A percentile compares a stretch with the other conserved stretches of the same genome.
Conservation (phyloP, 1,140 invertebrate species). For the Atta colombica region DNA sequence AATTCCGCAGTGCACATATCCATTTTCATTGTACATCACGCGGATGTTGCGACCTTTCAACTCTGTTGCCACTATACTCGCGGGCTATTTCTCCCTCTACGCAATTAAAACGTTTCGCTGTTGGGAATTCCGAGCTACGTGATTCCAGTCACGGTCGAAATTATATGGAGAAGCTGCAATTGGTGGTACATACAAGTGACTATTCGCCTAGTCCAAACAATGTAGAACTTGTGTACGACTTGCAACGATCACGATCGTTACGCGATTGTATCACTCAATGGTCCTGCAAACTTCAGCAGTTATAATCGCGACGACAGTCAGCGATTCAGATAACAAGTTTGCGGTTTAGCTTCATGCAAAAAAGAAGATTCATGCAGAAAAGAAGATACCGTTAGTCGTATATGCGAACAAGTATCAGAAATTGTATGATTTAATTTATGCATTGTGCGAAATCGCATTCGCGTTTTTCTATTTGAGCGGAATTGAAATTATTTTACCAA, state of each 20-base stretch:
- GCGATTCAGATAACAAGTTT: conserved; percentile 44
- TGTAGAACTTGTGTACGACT: conserved; percentile 54
- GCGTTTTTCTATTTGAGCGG: neutral
- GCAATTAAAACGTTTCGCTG: conserved; percentile 60
- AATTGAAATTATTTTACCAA: conserved; percentile 54
- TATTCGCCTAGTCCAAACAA: conserved; percentile 34
- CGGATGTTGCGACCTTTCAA: conserved; percentile 46
- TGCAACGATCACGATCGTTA: conserved; percentile 51
- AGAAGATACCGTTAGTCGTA: neutral
- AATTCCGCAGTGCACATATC: conserved; percentile 46
- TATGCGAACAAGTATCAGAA: conserved; percentile 18
- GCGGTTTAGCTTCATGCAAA: neutral
- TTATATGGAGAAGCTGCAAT: conserved; percentile 60
- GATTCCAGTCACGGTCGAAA: conserved; percentile 54
- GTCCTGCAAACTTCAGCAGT: conserved; percentile 26
- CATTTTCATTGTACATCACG: conserved; percentile 56
- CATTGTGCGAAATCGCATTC: neutral
- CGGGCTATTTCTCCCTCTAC: conserved; percentile 25
- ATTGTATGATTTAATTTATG: conserved; percentile 12
- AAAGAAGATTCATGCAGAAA: neutral
- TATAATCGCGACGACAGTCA: conserved; percentile 42
- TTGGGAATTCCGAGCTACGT: conserved; percentile 30
- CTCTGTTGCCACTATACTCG: neutral
- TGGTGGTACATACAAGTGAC: conserved; percentile 48
- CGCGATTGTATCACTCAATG: conserved; percentile 46